Base-by-base conservation (phyloP, 2,113 vertebrate species). In the Rhodinocichla rosea region DNA sequence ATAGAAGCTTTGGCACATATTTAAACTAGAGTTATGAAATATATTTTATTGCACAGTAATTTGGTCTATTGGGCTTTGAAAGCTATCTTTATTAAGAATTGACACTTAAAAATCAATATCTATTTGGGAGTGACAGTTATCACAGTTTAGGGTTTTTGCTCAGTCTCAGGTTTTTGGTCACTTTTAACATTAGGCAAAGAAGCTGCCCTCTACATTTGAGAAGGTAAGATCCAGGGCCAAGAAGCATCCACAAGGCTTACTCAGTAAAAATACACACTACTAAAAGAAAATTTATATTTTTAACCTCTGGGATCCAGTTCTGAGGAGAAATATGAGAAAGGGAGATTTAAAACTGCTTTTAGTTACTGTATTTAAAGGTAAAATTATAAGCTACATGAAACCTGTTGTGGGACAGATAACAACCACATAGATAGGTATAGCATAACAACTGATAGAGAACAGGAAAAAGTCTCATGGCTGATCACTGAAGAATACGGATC, bases 1-100 rank as follows among this genome's bases (percentile, higher is more conserved):
- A 32, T 80, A 47, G 92, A 94, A 74, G 13, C 39, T 87, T 74
- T 49, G 49, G 44, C 40, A 89, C 45, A 33, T 64, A 64, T 78
- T 95, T 95, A 81, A 95, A 75, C 64, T 49, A 39, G 28, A 78
- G 60, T 86, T 70, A 92, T 90, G 64, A 94, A 81, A 89, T 94
- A 28, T 7, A 68, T 90, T 96, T 96, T 87, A 89, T 84, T 84
- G 73, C 60, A 68, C 9, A 75, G 11, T 57, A 92, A 89, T 92
- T 86, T 45, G 18, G 19, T 83, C 94, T 94, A 37, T 62, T 90
- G 39, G 80, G 35, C 33, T 93, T 89, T 90, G 73, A 89, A 69
- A 89, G 53, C 68, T 87, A 40, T 78, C 28, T 55, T 86, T 94
- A 71, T 50, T 74, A 77, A 67, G 62, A 94, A 92, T 67, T 92